Conservation (phyloP, 2,797 vertebrate genomes). For the Trachops cirrhosus region DNA sequence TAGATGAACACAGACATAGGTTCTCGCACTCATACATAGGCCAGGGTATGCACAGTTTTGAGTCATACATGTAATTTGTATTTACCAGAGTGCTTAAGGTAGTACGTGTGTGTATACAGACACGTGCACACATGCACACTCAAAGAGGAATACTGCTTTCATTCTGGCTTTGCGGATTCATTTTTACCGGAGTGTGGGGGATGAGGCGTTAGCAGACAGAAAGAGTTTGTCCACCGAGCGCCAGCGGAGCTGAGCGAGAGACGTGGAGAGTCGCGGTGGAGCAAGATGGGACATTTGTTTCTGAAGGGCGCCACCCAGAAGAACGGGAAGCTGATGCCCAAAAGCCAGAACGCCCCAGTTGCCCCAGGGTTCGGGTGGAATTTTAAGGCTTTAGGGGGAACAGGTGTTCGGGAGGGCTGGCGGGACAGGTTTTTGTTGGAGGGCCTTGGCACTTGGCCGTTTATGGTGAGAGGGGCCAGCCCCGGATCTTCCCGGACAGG, state of each 20-base stretch:
- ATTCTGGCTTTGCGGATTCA: background rate
- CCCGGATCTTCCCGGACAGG: too few relatives aligned
- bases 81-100: background rate
- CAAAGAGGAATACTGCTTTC: background rate
- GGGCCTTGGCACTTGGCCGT: too few relatives aligned
- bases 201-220: background rate
- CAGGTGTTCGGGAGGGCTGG: background rate
- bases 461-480: background rate
- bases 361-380: background rate
- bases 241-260: accelerated
- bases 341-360: background rate
- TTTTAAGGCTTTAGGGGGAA: background rate
- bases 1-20: background rate
- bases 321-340: background rate
- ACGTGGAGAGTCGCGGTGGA: background rate
- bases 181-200: background rate
- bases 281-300: background rate
- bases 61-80: background rate
- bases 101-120: background rate
- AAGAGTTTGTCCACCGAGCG: too few relatives aligned
- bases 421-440: background rate
- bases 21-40: background rate
- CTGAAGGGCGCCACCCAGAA: background rate
- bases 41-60: too few relatives aligned
- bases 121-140: accelerated